These are phyloP conservation scores for Gymnopithys bicolor DNA, from an alignment of 2,797 vertebrate genomes.

Conservation along the genomic window DNA sequence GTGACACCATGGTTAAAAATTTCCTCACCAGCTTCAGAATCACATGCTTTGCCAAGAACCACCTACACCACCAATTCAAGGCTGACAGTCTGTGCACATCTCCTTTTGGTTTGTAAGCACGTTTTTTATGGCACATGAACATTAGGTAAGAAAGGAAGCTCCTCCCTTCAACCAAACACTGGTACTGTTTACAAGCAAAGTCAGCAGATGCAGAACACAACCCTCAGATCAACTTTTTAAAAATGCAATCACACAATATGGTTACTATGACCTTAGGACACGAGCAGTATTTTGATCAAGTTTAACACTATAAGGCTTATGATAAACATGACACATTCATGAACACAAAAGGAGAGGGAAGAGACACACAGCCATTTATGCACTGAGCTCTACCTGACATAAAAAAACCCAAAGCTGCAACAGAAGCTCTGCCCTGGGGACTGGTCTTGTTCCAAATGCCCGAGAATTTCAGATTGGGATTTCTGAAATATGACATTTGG, in stretches of 20 bases:
- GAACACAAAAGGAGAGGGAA: neutral
- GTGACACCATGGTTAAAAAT: slow-evolving; percentile 49
- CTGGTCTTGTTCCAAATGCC: neutral
- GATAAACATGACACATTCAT: neutral
- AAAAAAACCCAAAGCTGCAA: neutral
- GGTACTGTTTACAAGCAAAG: neutral
- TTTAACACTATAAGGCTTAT: neutral
- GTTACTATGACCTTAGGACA: accelerated
- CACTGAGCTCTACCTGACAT: neutral
- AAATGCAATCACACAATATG: neutral
- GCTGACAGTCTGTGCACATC: slow-evolving; percentile 31
- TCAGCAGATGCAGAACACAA: neutral
- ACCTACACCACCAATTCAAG: slow-evolving; percentile 36
- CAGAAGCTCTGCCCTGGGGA: neutral
- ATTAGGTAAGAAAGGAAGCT: slow-evolving; percentile 4
- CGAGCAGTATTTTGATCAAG: neutral
- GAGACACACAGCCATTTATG: neutral
- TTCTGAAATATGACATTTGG: neutral
- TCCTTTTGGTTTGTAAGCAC: slow-evolving; percentile 14
- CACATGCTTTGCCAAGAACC: slow-evolving; percentile 33
- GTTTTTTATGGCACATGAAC: slow-evolving; percentile 24
- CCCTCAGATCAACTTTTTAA: neutral
- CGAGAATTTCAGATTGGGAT: neutral
- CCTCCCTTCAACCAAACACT: neutral
- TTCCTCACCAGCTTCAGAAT: slow-evolving; percentile 37